Conservation (phyloP, 2,113 vertebrate genomes). For the Pedetes capensis region DNA sequence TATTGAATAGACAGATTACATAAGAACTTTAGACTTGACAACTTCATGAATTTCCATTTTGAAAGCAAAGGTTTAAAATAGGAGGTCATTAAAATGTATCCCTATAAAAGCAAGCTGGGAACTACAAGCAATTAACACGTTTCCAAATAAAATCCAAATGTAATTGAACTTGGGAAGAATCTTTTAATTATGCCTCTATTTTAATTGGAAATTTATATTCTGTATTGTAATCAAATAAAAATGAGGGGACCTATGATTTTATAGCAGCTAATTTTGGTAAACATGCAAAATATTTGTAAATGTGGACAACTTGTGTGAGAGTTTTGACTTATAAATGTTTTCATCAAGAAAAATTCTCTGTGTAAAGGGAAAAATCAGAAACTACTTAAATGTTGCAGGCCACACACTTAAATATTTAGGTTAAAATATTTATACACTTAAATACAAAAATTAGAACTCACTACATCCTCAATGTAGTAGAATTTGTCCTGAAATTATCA, state of each 20-base stretch:
- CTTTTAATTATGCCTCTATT: slow-evolving; percentile 4
- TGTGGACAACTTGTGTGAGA: not conserved
- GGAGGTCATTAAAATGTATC: not conserved
- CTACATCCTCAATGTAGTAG: not conserved
- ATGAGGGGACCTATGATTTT: not conserved
- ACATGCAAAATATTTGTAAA: not conserved
- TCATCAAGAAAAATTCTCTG: not conserved
- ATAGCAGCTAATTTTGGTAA: not conserved
- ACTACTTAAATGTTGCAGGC: not conserved
- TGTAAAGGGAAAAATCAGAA: not conserved
- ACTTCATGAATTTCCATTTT: not conserved
- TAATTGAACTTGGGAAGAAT: not conserved
- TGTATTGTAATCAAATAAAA: not conserved
- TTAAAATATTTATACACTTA: not conserved
- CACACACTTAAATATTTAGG: slow-evolving; percentile 37
- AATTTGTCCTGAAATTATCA: not conserved
- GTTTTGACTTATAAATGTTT: not conserved
- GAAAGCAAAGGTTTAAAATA: not conserved
- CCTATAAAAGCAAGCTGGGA: not conserved
- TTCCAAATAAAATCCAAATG: no score
- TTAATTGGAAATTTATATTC: not conserved
- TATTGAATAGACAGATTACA: no score
- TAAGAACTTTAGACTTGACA: not conserved
- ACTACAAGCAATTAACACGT: not conserved
- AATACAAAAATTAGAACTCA: not conserved